phyloP scores from a whole-genome alignment of 2,113 vertebrate species.

The Rhynchopsitta pachyrhyncha region DNA sequence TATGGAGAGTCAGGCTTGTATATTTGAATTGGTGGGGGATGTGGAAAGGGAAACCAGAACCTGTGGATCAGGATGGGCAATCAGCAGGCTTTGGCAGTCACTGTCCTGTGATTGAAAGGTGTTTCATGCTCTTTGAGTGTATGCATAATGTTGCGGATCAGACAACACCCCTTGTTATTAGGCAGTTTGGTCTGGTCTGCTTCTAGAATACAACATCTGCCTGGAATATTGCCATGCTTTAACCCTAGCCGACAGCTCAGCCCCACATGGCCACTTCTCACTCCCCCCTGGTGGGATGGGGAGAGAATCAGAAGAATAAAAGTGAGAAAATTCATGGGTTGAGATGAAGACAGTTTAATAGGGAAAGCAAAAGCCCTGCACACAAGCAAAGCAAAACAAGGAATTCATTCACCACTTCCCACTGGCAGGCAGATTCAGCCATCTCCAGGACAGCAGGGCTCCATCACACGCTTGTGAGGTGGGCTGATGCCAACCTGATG shows the following conservation, averaged over 20 bases:
- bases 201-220: not conserved
- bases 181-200: not conserved
- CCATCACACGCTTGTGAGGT: not conserved
- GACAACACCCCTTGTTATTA: not conserved
- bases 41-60: not conserved
- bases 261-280: accelerated
- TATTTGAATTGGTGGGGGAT: not conserved
- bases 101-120: not conserved
- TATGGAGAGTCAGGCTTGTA: not conserved
- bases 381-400: not conserved
- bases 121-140: not conserved
- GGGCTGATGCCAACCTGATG: no score
- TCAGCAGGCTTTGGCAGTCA: not conserved
- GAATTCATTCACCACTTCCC: not conserved
- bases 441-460: not conserved
- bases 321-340: not conserved
- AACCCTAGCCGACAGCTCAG: not conserved
- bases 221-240: not conserved
- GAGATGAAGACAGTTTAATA: not conserved
- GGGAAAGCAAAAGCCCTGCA: not conserved
- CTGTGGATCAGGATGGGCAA: not conserved
- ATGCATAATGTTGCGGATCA: accelerated
- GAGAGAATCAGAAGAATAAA: accelerated
- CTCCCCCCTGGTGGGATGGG: not conserved
- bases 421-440: not conserved